Evolutionary conservation across 2,888 invertebrate species (phyloP).

Genomic region (Stenichneumon culpator): DNA sequence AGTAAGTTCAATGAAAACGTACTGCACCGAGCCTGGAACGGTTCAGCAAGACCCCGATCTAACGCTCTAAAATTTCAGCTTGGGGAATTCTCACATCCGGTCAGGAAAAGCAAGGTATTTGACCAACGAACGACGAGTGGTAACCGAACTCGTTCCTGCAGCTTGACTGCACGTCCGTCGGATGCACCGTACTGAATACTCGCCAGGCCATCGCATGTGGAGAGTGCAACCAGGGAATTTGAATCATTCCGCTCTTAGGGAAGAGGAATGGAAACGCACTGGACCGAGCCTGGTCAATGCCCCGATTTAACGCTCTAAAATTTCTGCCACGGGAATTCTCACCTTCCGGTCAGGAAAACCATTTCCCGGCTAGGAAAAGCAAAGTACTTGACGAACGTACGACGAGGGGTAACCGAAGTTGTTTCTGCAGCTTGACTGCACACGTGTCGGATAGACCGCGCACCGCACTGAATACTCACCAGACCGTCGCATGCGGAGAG

Average conservation of each 20-base stretch:
- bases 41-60: too few species aligned
- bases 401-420: neutral
- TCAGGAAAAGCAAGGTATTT: neutral
- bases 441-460: constrained; percentile 15
- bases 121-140: neutral
- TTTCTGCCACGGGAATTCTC: too few species aligned
- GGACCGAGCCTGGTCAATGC: too few species aligned
- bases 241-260: constrained; percentile 81
- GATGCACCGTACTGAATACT: constrained; percentile 83
- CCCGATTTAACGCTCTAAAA: too few species aligned
- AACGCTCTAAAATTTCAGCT: too few species aligned
- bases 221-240: constrained; percentile 91
- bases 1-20: too few species aligned
- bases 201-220: constrained; percentile 95
- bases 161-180: neutral
- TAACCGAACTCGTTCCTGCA: neutral
- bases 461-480: constrained; percentile 87
- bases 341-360: neutral
- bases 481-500: constrained; percentile 94
- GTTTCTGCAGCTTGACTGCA: neutral
- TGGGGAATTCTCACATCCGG: too few species aligned
- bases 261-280: too few species aligned
- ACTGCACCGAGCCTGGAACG: too few species aligned
- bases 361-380: neutral
- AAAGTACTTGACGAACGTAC: neutral